phyloP scores from a whole-genome alignment of 2,888 invertebrate species.

The Rotaria magnacalcarata region DNA sequence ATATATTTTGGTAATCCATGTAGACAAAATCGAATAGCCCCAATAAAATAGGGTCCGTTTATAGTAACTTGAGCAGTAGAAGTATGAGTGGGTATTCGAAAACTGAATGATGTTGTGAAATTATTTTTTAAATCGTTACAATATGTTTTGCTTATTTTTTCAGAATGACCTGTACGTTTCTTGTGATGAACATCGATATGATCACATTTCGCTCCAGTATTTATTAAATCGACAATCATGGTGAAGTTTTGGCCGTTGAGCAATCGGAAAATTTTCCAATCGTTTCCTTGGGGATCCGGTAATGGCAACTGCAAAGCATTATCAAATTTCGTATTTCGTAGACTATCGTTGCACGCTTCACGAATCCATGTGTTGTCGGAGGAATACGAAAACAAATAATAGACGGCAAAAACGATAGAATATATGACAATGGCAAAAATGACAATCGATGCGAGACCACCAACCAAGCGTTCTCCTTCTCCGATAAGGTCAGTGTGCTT shows the following conservation, averaged over 20 bases:
- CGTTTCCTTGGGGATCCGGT: background rate
- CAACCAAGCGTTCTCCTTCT: slow-evolving; percentile 1
- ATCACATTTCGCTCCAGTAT: background rate
- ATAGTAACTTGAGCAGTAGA: background rate
- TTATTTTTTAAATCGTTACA: background rate
- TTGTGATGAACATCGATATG: background rate
- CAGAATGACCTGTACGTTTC: background rate
- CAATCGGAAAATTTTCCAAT: background rate
- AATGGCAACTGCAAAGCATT: background rate
- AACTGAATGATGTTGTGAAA: background rate
- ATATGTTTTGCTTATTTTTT: background rate
- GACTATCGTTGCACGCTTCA: background rate
- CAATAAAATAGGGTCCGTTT: background rate
- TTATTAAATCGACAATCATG: background rate
- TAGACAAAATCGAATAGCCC: slow-evolving; percentile 1
- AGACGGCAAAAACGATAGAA: background rate
- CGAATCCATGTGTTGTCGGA: background rate
- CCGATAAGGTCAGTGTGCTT: background rate
- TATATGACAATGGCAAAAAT: background rate
- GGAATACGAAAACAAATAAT: background rate
- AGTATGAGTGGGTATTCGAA: background rate
- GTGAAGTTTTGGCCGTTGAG: background rate
- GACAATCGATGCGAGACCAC: background rate
- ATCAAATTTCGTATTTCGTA: background rate
- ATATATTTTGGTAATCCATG: background rate